Evolutionary conservation across 1,140 invertebrate genomes (phyloP).

Genomic region (Ostrea edulis): DNA sequence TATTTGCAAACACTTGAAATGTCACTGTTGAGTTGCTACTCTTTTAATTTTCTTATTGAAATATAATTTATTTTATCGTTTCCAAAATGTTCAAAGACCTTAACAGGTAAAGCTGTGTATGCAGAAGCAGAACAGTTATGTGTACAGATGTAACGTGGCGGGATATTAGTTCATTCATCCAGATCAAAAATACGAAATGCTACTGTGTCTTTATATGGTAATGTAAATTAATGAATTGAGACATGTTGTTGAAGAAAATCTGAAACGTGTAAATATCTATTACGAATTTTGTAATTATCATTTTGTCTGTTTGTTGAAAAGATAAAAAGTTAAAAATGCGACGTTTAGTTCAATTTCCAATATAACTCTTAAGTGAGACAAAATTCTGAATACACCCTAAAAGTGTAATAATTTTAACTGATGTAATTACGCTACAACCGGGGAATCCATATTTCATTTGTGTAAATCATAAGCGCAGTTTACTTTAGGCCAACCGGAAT

Average conservation of each 20-base stretch:
- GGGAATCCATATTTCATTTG: constrained; percentile 23
- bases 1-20: not conserved
- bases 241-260: too few relatives aligned
- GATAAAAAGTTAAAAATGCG: not conserved
- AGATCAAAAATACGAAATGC: too few relatives aligned
- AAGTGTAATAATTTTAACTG: not conserved
- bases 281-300: too few relatives aligned
- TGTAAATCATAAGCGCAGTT: constrained; percentile 1
- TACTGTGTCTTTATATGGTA: too few relatives aligned
- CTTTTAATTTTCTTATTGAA: not conserved
- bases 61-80: constrained; percentile 1
- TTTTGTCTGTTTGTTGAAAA: not conserved
- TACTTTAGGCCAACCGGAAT: not conserved
- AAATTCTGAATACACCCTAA: not conserved
- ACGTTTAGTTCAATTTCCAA: not conserved
- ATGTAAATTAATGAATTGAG: too few relatives aligned
- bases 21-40: not conserved
- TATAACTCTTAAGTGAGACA: not conserved
- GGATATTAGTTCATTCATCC: too few relatives aligned
- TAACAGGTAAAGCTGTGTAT: too few relatives aligned
- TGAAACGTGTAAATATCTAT: too few relatives aligned
- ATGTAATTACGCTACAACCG: not conserved
- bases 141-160: not conserved
- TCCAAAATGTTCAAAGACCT: not conserved
- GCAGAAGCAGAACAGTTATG: not conserved